Conservation (phyloP, 2,888 invertebrate species). For the Tetheella fluctuosa region DNA sequence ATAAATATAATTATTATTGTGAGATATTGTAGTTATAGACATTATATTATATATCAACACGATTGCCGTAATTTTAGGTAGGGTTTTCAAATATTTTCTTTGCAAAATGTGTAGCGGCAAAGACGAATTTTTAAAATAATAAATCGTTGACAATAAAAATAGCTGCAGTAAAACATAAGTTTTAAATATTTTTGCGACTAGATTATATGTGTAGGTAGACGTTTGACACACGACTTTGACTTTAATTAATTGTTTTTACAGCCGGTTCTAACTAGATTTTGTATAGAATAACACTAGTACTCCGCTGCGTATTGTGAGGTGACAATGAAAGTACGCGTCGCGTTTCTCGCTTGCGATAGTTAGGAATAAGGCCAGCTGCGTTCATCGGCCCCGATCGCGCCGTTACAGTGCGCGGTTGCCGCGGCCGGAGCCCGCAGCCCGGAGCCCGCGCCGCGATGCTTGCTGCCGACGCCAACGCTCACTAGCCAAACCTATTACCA, state of each 20-base stretch:
- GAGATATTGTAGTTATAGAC: neutral
- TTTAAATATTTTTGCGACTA: neutral
- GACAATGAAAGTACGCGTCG: constrained; percentile 81
- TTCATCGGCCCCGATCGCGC: constrained; percentile 79
- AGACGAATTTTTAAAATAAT: too few species aligned
- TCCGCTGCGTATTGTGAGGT: constrained; percentile 62
- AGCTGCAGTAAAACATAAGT: neutral
- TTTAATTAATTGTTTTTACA: constrained; percentile 11
- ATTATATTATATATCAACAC: neutral
- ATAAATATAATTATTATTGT: constrained; percentile 36
- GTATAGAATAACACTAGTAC: constrained; percentile 20
- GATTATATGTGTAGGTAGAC: neutral
- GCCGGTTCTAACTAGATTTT: constrained; percentile 14
- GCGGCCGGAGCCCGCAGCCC: constrained; percentile 43
- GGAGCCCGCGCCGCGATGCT: constrained; percentile 27
- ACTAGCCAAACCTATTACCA: constrained; percentile 8
- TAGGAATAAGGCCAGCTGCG: constrained; percentile 80
- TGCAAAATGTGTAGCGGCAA: too few species aligned
- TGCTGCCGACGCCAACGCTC: constrained; percentile 17
- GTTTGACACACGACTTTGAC: constrained; percentile 4
- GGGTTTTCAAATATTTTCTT: too few species aligned
- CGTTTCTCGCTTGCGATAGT: constrained; percentile 80
- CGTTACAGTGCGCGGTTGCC: constrained; percentile 60
- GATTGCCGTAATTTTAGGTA: too few species aligned
- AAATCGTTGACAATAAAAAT: neutral